These are phyloP conservation scores for Percopsis omiscomaycus DNA, from an alignment of 2,797 vertebrate species.

Conservation along the genomic window DNA sequence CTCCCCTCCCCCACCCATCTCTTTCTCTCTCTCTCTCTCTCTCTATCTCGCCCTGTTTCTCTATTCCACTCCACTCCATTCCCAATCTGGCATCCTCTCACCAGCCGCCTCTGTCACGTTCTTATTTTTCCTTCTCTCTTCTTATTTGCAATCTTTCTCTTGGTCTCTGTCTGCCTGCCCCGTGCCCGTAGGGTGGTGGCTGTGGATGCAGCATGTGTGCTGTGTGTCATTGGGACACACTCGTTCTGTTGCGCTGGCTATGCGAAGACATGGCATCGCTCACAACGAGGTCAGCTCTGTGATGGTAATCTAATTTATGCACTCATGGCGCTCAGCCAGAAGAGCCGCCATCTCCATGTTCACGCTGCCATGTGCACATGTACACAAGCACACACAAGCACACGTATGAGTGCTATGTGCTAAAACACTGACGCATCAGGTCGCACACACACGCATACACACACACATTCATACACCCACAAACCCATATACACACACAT, in stretches of 20 bases:
- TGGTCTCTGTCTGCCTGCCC: slow-evolving; percentile 26
- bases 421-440: not conserved
- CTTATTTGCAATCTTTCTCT: slow-evolving; percentile 39
- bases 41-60: not conserved
- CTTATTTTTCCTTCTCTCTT: slow-evolving; percentile 3
- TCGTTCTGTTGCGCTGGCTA: slow-evolving; percentile 50
- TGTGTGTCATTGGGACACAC: slow-evolving; percentile 74
- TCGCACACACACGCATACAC: slow-evolving; percentile 4
- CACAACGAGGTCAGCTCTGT: slow-evolving; percentile 67
- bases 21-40: slow-evolving; percentile 4
- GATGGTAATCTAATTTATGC: slow-evolving; percentile 68
- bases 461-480: slow-evolving; percentile 4
- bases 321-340: slow-evolving; percentile 35
- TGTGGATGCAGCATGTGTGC: slow-evolving; percentile 55
- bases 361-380: slow-evolving; percentile 4
- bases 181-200: slow-evolving; percentile 62
- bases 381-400: not conserved
- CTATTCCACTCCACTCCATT: not conserved
- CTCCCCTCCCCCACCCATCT: slow-evolving; percentile 2
- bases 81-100: not conserved
- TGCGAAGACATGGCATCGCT: slow-evolving; percentile 49
- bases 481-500: not conserved
- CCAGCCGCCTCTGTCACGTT: not conserved
- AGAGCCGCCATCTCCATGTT: slow-evolving; percentile 40
- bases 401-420: not conserved